Percentiles rank a stretch among this genome's conserved stretches.
Conservation (phyloP, 2,888 invertebrate genomes). For the Oscheius sp. region DNA sequence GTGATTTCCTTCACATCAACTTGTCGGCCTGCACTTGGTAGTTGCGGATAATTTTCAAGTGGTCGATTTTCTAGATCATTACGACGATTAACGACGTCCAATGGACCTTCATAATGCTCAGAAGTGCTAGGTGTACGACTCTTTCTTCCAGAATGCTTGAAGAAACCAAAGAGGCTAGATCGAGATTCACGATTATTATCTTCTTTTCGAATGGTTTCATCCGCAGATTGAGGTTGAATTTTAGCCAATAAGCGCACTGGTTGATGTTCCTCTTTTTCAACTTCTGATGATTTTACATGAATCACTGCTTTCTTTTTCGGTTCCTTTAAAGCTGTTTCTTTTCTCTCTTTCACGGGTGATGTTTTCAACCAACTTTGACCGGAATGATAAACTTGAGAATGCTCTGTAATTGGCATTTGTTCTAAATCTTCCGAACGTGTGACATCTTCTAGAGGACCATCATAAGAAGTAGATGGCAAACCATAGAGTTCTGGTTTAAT, state of each 20-base stretch:
- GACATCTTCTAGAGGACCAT: constrained; percentile 36
- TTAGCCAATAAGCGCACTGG: constrained; percentile 9
- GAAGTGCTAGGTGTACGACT: neutral
- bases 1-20: neutral
- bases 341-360: neutral
- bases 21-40: neutral
- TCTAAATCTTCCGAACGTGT: constrained; percentile 31
- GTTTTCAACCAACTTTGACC: constrained; percentile 21
- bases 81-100: constrained; percentile 12
- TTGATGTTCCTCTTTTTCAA: neutral
- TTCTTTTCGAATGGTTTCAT: too few species aligned
- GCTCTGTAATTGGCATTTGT: constrained; percentile 30
- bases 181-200: constrained; percentile 26
- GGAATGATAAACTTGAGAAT: constrained; percentile 37
- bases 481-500: constrained; percentile 32
- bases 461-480: constrained; percentile 29
- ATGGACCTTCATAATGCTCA: constrained; percentile 13
- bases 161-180: constrained; percentile 30
- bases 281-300: constrained; percentile 7
- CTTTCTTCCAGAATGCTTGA: constrained; percentile 4
- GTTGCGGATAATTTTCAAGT: neutral
- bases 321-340: neutral
- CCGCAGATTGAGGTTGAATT: neutral
- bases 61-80: constrained; percentile 20
- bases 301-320: constrained; percentile 15